Conservation (phyloP, 2,888 invertebrate genomes). For the Ernsta delagoae region DNA sequence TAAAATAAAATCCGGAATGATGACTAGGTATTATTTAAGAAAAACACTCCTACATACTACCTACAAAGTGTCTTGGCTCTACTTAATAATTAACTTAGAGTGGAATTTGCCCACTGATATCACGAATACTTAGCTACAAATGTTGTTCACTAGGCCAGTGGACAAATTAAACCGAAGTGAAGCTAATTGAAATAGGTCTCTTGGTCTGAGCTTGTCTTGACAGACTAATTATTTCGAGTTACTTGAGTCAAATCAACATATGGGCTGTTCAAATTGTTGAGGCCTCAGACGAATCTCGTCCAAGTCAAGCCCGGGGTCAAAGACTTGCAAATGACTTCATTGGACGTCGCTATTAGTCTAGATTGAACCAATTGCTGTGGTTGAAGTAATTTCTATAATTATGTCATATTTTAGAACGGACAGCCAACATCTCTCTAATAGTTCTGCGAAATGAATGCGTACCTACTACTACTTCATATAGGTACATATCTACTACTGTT, state of each 20-base stretch:
- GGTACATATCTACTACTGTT: background rate
- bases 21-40: no score
- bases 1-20: no score
- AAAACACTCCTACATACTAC: no score
- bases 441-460: slow-evolving; percentile 22
- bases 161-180: slow-evolving; percentile 35
- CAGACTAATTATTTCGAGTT: slow-evolving; percentile 31
- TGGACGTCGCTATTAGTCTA: slow-evolving; percentile 49
- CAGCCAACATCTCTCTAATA: slow-evolving; percentile 25
- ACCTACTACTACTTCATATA: no score
- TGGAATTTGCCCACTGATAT: background rate
- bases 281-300: slow-evolving; percentile 44
- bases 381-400: slow-evolving; percentile 46
- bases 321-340: slow-evolving; percentile 66
- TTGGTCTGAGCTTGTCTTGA: slow-evolving; percentile 32
- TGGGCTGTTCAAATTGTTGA: slow-evolving; percentile 45
- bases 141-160: slow-evolving; percentile 31
- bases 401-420: slow-evolving; percentile 35
- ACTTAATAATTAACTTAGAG: no score
- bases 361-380: slow-evolving; percentile 48
- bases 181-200: slow-evolving; percentile 37
- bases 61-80: no score
- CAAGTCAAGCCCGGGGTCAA: slow-evolving; percentile 51
- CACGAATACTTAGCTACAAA: slow-evolving; percentile 11
- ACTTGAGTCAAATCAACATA: slow-evolving; percentile 39